phyloP scores from a whole-genome alignment of 2,888 invertebrate genomes.

The Trileptium ribeirensis region DNA sequence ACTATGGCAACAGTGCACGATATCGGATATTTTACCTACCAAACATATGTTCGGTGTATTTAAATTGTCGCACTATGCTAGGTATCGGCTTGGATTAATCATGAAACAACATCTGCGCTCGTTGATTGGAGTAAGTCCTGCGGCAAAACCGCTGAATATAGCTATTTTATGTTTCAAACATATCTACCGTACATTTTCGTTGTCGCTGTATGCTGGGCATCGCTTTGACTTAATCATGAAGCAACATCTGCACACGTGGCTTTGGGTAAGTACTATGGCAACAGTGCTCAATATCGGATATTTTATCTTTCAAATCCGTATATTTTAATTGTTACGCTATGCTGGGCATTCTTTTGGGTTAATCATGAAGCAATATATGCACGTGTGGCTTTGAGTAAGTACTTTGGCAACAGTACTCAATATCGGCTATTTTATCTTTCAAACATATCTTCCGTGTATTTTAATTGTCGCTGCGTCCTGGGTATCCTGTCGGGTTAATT shows the following conservation, averaged over 20 bases:
- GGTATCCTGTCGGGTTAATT: slow-evolving; percentile 98
- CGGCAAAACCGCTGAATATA: too few relatives aligned
- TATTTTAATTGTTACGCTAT: too few relatives aligned
- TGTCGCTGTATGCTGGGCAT: slow-evolving; percentile 96
- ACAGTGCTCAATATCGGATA: too few relatives aligned
- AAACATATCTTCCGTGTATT: slow-evolving; percentile 77
- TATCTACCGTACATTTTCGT: slow-evolving; percentile 92
- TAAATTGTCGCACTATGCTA: slow-evolving; percentile 94
- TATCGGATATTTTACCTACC: slow-evolving; percentile 16
- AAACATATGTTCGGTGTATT: slow-evolving; percentile 85
- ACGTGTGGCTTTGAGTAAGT: too few relatives aligned
- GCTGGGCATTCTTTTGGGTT: too few relatives aligned
- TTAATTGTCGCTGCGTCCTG: slow-evolving; percentile 94
- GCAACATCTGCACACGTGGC: slow-evolving; percentile 94
- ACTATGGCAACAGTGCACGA: too few relatives aligned
- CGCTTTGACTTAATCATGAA: slow-evolving; percentile 97
- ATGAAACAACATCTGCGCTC: slow-evolving; percentile 93
- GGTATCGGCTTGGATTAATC: slow-evolving; percentile 98
- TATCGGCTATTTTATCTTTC: slow-evolving; percentile 92
- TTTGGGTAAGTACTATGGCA: too few relatives aligned
- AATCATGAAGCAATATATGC: too few relatives aligned
- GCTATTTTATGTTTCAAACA: slow-evolving; percentile 78
- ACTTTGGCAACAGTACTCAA: too few relatives aligned
- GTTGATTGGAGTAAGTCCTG: too few relatives aligned
- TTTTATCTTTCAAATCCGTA: too few relatives aligned